Evolutionary conservation across 2,113 vertebrate genomes (phyloP), one percentile per base, ranked within the genome.

Genomic region (Ageneiosus marmoratus): DNA sequence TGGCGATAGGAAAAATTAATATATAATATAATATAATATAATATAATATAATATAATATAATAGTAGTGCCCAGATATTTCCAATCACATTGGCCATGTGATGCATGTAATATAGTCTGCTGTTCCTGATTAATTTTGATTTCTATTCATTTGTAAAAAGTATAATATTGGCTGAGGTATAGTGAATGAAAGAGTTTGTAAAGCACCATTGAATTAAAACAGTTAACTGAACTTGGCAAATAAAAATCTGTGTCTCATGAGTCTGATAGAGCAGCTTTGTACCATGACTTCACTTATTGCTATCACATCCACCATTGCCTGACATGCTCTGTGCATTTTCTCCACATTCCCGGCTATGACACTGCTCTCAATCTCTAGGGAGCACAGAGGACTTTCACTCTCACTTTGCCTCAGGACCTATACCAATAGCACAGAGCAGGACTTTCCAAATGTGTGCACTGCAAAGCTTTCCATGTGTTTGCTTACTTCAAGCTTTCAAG

Each of bases 301-400:
- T 55, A 67, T 83, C 72, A 77, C 51, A 18, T 77, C 74, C n/a
- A 83, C 29, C 44, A 65, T 41, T 53, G 58, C n/a, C 67, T 82
- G 74, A 82, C 76, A 80, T 80, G 81, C 62, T 48, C 12, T 83
- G 27, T 80, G 70, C 63, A 75, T 84, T 80, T 80, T 7, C 73
- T 41, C 37, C 13, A 77, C 58, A 84, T 63, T 80, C 32, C 56
- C 78, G 80, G 46, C n/a, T n/a, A n/a, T n/a, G n/a, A n/a, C n/a
- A n/a, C n/a, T n/a, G 46, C 79, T 37, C 63, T 41, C 48, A 77
- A 55, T 67, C 81, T 56, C 81, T 67, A 27, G 73, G 48, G 81
- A 83, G 11, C 73, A 73, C 72, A 55, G 73, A 67, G 73, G 37
- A 55, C 34, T 65, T 20, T 77, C 81, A 27, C n/a, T 83, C 46